Evolutionary conservation across 2,888 invertebrate genomes (phyloP), one percentile per base, ranked within the genome.

Genomic region (Agrotis puta): DNA sequence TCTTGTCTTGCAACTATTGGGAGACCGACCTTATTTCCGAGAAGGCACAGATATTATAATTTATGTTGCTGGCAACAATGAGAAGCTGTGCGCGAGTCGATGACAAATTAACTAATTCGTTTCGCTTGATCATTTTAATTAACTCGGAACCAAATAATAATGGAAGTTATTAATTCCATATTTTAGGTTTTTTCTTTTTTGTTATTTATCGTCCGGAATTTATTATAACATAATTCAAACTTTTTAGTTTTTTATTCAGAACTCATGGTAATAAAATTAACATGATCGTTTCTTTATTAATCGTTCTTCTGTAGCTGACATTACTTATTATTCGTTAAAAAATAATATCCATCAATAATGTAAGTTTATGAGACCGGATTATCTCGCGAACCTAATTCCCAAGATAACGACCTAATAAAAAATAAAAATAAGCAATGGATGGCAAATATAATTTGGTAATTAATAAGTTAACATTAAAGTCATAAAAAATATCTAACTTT

Each of bases 101-200:
- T 94, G 95, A 95, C 95, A 95, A 95, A 95, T 95, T 94, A 87
- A 90, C 89, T 90, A 92, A 95, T 95, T 94, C 92, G 92, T 85
- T 84, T 89, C 89, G 91, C 88, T 89, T 89, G 89, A 93, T 93
- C 92, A 93, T 92, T 91, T 91, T 94, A 94, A 94, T 94, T 94
- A 92, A 92, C 86, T 89, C 78, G 62, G 78, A 85, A 81, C 76
- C 79, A 85, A 82, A 87, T 88, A 86, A 89, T 82, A 88, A 83
- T 70, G 64, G 43, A 64, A 61, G 57, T 62, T 70, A 87, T 86
- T 83, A 70, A 79, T 85, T 71, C 59, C 54, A 70, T 77, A 75
- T 84, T 81, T 77, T 62, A 75, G 27, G 39, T 39, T 56, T 56
- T 33, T 61, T n/a, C 54, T 78, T 69, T 74, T 75, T 74, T 57